Percentiles rank a stretch among this genome's conserved stretches.
Conservation (phyloP, 2,888 invertebrate species). For the Adelognathus sp. region DNA sequence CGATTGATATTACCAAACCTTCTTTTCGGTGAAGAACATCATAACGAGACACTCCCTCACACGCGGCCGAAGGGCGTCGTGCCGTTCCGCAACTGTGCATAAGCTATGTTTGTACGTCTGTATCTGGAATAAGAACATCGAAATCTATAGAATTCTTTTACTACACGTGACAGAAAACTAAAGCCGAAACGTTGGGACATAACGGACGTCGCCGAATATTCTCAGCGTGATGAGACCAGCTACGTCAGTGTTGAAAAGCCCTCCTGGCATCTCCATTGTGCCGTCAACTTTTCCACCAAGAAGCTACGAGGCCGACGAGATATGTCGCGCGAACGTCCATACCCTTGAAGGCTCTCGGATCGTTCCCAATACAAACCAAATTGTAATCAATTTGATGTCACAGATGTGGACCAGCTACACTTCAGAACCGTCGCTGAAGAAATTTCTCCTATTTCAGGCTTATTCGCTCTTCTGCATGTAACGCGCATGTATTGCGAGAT, state of each 20-base stretch:
- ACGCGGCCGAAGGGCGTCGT: too few relatives aligned
- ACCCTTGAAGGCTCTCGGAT: neutral
- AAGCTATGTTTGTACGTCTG: too few relatives aligned
- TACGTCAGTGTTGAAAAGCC: conserved; percentile 50
- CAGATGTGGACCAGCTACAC: neutral
- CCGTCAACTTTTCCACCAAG: conserved; percentile 1
- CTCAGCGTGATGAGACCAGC: conserved; percentile 22
- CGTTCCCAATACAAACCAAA: neutral
- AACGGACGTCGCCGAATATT: conserved; percentile 38
- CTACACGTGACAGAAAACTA: conserved; percentile 41
- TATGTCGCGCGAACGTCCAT: neutral
- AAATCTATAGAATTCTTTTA: neutral
- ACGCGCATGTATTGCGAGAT: neutral
- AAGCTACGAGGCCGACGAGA: neutral
- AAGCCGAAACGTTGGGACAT: conserved; percentile 64
- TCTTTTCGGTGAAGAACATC: too few relatives aligned
- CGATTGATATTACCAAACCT: too few relatives aligned
- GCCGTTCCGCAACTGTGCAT: too few relatives aligned
- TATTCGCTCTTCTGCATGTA: neutral
- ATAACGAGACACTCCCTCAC: too few relatives aligned
- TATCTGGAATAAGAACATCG: too few relatives aligned
- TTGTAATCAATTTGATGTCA: conserved; percentile 4
- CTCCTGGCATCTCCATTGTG: conserved; percentile 1
- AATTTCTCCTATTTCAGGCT: conserved; percentile 1
- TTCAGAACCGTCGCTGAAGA: neutral